These are phyloP conservation scores for Drosophila anomalata DNA, from an alignment of 2,888 invertebrate species.

Conservation along the genomic window DNA sequence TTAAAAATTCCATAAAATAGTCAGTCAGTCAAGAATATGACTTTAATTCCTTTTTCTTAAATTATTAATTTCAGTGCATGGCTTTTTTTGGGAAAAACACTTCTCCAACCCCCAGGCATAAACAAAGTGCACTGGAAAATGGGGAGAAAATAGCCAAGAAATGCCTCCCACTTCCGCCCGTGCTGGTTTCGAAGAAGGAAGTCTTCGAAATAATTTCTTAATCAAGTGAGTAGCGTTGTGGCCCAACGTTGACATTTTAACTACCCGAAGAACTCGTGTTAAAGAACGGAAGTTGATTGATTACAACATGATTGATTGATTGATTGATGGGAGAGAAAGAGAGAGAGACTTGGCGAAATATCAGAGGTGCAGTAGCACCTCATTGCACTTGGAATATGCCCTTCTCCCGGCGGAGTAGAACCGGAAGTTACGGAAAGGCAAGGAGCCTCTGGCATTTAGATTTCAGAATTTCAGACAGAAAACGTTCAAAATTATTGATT, in stretches of 20 bases:
- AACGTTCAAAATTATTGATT: constrained; percentile 25
- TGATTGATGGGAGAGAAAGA: constrained; percentile 11
- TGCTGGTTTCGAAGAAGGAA: constrained; percentile 12
- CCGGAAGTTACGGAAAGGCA: constrained; percentile 8
- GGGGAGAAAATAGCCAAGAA: constrained; percentile 3
- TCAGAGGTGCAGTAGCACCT: constrained; percentile 15
- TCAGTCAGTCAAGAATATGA: too few species aligned
- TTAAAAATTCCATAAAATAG: neutral
- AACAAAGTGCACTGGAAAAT: constrained; percentile 35
- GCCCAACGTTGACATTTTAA: constrained; percentile 64
- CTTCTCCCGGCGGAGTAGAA: constrained; percentile 10
- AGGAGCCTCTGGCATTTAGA: constrained; percentile 14
- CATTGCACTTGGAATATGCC: constrained; percentile 28
- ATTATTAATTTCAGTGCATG: neutral
- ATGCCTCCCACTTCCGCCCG: constrained; percentile 27
- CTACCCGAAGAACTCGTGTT: constrained; percentile 34
- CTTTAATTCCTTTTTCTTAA: neutral
- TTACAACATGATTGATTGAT: constrained; percentile 68
- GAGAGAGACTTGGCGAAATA: constrained; percentile 24
- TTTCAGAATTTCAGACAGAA: constrained; percentile 12
- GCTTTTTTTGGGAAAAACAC: constrained; percentile 6
- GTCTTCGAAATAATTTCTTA: constrained; percentile 47
- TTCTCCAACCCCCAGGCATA: constrained; percentile 27
- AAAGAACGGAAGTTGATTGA: constrained; percentile 65
- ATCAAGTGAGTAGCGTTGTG: constrained; percentile 19